phyloP scores from a whole-genome alignment of 2,113 vertebrate genomes.

The Leucopternis melanops region DNA sequence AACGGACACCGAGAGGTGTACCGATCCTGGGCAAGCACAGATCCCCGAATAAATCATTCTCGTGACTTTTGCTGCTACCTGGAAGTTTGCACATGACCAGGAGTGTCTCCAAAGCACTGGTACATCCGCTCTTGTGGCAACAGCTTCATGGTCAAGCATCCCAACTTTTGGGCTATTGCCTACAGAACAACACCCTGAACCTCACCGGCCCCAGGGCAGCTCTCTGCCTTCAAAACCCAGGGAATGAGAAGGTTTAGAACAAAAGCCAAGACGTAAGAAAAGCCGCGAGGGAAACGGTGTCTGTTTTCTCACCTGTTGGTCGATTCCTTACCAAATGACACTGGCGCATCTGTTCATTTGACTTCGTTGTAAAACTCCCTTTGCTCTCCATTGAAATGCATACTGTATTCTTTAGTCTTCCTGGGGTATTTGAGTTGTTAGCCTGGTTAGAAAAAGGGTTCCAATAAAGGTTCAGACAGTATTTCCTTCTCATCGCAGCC shows the following conservation, averaged over 20 bases:
- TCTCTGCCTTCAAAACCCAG: not conserved
- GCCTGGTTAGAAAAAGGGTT: slow-evolving; percentile 58
- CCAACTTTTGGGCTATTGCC: not conserved
- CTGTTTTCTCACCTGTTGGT: not conserved
- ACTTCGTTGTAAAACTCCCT: slow-evolving; percentile 21
- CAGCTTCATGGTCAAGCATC: not conserved
- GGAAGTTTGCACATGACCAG: not conserved
- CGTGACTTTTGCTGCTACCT: not conserved
- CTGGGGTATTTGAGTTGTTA: slow-evolving; percentile 65
- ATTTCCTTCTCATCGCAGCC: not conserved
- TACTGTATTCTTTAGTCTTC: slow-evolving; percentile 64
- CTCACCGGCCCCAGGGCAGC: not conserved
- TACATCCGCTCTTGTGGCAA: not conserved
- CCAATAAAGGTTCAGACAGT: slow-evolving; percentile 44
- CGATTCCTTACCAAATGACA: not conserved
- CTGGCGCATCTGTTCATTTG: not conserved
- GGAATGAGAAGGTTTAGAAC: not conserved
- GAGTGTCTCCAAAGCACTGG: not conserved
- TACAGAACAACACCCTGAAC: not conserved
- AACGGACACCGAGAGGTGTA: too few relatives aligned
- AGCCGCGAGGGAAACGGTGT: accelerated
- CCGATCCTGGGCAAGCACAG: too few relatives aligned
- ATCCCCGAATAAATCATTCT: not conserved
- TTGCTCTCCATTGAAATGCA: not conserved
- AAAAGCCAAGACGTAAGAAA: not conserved